Evolutionary conservation across 2,888 invertebrate genomes (phyloP), one percentile per base, ranked within the genome.

Genomic region (Plebejus argus): DNA sequence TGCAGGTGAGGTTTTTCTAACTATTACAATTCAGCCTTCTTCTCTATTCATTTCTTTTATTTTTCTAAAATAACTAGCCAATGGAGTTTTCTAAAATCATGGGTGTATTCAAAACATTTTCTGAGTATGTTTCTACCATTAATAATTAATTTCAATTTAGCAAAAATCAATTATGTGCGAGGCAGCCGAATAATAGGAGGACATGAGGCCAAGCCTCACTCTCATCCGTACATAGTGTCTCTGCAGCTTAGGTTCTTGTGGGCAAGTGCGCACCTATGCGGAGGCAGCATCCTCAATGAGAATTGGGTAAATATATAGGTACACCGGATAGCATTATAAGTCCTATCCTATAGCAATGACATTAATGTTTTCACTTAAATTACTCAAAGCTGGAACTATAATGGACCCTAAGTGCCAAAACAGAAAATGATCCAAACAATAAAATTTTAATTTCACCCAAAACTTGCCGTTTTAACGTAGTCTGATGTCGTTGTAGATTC

Each of bases 151-250:
- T 84, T n/a, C 49, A 18, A 23, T 71, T 76, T 56, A 39, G 39
- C 78, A 1, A 78, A 61, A 28, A 56, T 53, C 39, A 70, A 78
- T 10, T 35, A 77, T 78, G 33, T 56, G 35, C 77, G 78, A 1
- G 79, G 86, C 78, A 82, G 83, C 5, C 90, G 85, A 79, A 86
- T 94, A 6, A 85, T 91, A 0, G 94, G 94, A 4, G 94, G 94
- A 0, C 86, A 90, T 39, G 88, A 90, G 78, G 92, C 94, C 0
- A 83, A 78, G 35, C 90, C 91, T 0, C 85, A 92, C 79, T 90
- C 90, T 61, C 91, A 93, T 71, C 94, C 94, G 0, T 94, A 94
- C 79, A 85, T 94, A 3, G 91, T 94, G 3, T 93, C 94, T 0
- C 82, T 94, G n/a, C 94, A 94, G 81, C 84, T 86, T 28, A 87